Evolutionary conservation across 2,113 vertebrate genomes (phyloP).

Genomic region (Cacatua alba): DNA sequence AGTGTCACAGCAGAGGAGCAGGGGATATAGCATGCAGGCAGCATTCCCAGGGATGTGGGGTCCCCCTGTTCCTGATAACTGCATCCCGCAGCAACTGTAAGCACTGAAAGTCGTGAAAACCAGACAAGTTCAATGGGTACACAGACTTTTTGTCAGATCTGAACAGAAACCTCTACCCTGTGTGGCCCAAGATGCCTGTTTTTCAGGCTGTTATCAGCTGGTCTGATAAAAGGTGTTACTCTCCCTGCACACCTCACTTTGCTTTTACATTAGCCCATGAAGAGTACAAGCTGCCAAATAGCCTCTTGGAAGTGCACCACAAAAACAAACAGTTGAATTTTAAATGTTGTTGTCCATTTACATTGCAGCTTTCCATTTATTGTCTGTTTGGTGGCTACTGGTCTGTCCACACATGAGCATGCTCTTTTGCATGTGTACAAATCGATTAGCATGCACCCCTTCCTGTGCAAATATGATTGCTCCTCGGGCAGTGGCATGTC

Average conservation of each 20-base stretch:
- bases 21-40: accelerated
- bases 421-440: not conserved
- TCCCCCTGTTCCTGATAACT: not conserved
- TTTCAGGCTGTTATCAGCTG: not conserved
- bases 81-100: not conserved
- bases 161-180: not conserved
- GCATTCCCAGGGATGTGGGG: accelerated
- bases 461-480: not conserved
- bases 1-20: accelerated
- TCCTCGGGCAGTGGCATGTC: not conserved
- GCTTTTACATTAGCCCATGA: not conserved
- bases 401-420: not conserved
- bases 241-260: not conserved
- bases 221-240: not conserved
- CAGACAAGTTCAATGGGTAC: not conserved
- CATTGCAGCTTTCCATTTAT: not conserved
- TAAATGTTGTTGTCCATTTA: not conserved
- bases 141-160: not conserved
- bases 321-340: not conserved
- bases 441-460: not conserved
- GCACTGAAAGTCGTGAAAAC: not conserved
- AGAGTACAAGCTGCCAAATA: not conserved
- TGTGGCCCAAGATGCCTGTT: not conserved
- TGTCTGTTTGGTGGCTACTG: not conserved
- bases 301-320: not conserved